Conservation (phyloP, 2,113 vertebrate genomes). For the Butorides virescens region DNA sequence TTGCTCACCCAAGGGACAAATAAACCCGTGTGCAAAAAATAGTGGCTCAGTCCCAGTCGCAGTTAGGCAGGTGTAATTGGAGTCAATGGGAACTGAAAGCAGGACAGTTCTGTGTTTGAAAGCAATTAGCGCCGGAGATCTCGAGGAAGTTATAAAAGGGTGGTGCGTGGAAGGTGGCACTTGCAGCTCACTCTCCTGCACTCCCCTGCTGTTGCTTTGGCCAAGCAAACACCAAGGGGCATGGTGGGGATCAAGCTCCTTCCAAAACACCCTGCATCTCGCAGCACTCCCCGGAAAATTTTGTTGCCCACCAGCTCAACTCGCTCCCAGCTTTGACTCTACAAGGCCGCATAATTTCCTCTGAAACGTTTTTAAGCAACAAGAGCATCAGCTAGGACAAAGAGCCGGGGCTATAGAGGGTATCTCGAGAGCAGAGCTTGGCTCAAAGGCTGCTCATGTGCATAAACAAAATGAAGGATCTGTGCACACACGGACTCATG, state of each 20-base stretch:
- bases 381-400: background rate
- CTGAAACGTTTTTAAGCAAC: background rate
- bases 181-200: background rate
- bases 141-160: background rate
- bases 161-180: background rate
- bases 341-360: background rate
- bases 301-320: background rate
- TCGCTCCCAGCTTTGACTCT: background rate
- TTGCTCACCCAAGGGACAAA: background rate
- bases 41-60: background rate
- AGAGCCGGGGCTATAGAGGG: background rate
- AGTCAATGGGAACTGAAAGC: background rate
- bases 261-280: background rate
- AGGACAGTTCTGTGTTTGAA: background rate
- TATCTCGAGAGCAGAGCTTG: background rate
- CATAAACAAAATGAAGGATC: background rate
- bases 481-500: background rate
- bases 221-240: background rate
- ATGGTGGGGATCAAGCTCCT: accelerated
- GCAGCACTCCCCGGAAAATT: background rate
- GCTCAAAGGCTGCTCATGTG: background rate
- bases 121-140: background rate
- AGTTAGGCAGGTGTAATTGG: background rate
- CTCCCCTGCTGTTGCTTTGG: background rate
- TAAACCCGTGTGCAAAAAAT: background rate